Base-by-base conservation (phyloP, 2,113 vertebrate genomes). In the Camelus bactrianus region DNA sequence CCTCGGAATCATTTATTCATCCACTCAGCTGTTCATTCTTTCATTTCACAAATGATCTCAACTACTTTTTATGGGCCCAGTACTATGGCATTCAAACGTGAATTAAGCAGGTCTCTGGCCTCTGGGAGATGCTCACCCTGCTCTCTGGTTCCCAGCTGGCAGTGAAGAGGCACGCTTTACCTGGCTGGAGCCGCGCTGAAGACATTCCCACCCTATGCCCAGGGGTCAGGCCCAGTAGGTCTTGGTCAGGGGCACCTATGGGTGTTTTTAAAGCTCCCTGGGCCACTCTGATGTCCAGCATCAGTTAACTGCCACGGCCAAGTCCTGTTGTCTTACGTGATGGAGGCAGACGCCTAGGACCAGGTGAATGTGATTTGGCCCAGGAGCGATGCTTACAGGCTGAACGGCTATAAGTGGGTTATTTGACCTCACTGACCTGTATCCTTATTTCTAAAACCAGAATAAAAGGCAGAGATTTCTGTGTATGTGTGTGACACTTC, bases 401-500 rank as follows among this genome's bases (percentile, higher is more conserved):
- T 20, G 30, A 20, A 30, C 26, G 46, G 12, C 30, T 5, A 35
- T n/a, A 8, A 24, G 26, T 46, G 60, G 20, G 65, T 56, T 76
- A 13, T 62, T 80, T 69, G 72, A 85, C 60, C 42, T 92, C 52
- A 20, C 58, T 64, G 64, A 46, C 20, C 4, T 6, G 30, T 32
- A 22, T 35, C 35, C 38, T 83, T 48, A 60, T 89, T 85, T 65
- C 73, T 86, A 82, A 92, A 42, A 32, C 46, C 38, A 35, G 20
- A 92, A 72, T 86, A 82, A 79, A 97, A 84, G 54, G 81, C 80
- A 17, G 30, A 88, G 46, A 12, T 87, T 30, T 52, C 62, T 17
- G 26, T 67, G 84, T 48, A 7, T 35, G 6, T 22, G 28, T 46
- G 75, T 6, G 26, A 72, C 20, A 14, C 69, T 58, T 26, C 3